Base-by-base conservation (phyloP, 2,888 invertebrate genomes). In the Macrosoma leucophasiata region DNA sequence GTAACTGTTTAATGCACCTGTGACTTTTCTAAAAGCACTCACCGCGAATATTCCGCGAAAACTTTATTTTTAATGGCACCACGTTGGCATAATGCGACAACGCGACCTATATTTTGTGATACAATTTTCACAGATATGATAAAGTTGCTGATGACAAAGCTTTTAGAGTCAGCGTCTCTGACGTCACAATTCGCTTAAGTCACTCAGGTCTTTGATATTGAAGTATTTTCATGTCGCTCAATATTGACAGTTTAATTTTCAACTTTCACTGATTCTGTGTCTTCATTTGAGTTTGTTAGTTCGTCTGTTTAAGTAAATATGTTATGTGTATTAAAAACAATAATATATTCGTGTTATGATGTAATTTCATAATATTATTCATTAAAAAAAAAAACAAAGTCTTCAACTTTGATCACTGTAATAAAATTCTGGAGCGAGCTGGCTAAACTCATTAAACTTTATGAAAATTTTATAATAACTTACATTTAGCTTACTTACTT, bases 21-120 rank as follows among this genome's bases (percentile, higher is more conserved):
- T 57, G 73, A 65, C 76, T 69, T 60, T 44, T 56, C 67, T 78
- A 73, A 78, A 76, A 77, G 78, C 76, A 60, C 63, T 71, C 66
- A 48, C 57, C 55, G 52, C 62, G 67, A 65, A 69, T 70, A 71
- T 73, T 70, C 67, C 55, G 52, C 56, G 62, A 60, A 64, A 67
- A 73, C 62, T 74, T 77, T 75, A 76, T 77, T 76, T 77, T 78
- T 79, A 81, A 82, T 81, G 79, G 74, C 55, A 48, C 55, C 48
- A 56, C 69, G 75, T 71, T 72, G 65, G 63, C 62, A 58, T 78
- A 79, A 81, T 81, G 78, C 76, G 71, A 66, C 66, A 72, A 62
- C 66, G 65, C 62, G 75, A 72, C 72, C 72, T 73, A 77, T 54
- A 63, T 77, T 75, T 76, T 74, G 71, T 60, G 76, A 62, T 60